These are phyloP conservation scores for Rafetus swinhoei DNA, from an alignment of 2,113 vertebrate genomes.

Conservation along the genomic window DNA sequence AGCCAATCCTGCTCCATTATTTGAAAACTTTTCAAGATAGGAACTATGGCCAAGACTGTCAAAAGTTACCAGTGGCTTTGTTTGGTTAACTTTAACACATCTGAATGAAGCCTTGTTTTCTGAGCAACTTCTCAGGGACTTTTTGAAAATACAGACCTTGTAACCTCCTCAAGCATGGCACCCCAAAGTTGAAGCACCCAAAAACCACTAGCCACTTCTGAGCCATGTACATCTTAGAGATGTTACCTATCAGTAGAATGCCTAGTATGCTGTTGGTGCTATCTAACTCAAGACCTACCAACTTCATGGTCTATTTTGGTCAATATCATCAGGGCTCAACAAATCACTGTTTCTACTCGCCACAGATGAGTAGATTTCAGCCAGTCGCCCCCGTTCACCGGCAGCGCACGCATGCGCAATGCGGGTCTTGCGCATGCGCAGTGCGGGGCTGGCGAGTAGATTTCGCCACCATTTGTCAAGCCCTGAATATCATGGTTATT, in stretches of 20 bases:
- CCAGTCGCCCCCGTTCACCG: no score
- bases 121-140: background rate
- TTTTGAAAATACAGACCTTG: background rate
- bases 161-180: background rate
- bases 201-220: background rate
- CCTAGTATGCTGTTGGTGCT: background rate
- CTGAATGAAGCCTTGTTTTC: background rate
- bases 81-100: background rate
- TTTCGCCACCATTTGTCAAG: no score
- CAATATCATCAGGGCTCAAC: no score
- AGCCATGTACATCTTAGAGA: background rate
- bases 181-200: background rate
- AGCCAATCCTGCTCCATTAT: background rate
- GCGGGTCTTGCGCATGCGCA: no score
- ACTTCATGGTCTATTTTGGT: no score
- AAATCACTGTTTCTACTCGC: no score
- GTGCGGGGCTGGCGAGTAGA: no score
- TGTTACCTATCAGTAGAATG: background rate
- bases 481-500: no score
- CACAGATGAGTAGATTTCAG: no score
- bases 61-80: background rate
- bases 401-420: no score
- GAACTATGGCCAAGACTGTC: background rate
- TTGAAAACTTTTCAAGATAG: background rate
- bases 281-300: no score